Evolutionary conservation across 2,113 vertebrate genomes (phyloP).

Genomic region (Opisthocomus hoazin): DNA sequence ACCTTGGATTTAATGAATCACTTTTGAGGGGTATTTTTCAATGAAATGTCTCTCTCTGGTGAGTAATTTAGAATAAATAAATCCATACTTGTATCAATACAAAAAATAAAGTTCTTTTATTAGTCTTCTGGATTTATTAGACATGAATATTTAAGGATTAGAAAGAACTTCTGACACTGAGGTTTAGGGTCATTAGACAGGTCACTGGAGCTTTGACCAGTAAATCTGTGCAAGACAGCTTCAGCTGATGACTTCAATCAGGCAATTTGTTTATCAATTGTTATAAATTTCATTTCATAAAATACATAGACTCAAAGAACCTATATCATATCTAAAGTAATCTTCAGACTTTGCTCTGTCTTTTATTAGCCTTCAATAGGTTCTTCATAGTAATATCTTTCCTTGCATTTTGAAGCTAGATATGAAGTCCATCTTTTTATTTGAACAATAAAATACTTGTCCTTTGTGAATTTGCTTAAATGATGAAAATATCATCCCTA

Average conservation of each 20-base stretch:
- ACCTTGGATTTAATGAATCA: slow-evolving; percentile 66
- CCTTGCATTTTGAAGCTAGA: neutral
- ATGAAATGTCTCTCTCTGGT: slow-evolving; percentile 74
- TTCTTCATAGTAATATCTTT: neutral
- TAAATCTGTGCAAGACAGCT: slow-evolving; percentile 65
- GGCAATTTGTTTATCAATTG: slow-evolving; percentile 41
- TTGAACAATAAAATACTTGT: neutral
- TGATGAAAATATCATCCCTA: neutral
- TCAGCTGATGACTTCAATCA: slow-evolving; percentile 58
- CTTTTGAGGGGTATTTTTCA: slow-evolving; percentile 63
- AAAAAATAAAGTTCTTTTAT: slow-evolving; percentile 70
- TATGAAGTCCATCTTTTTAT: neutral
- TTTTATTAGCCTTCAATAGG: neutral
- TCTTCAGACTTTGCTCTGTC: neutral
- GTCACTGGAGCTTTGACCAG: slow-evolving; percentile 66
- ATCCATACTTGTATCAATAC: slow-evolving; percentile 77
- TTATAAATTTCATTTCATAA: neutral
- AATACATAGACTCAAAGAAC: neutral
- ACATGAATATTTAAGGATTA: slow-evolving; percentile 75
- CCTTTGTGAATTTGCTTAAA: neutral
- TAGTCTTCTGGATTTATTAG: slow-evolving; percentile 72
- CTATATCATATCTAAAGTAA: neutral
- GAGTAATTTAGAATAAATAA: slow-evolving; percentile 79
- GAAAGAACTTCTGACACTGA: slow-evolving; percentile 74
- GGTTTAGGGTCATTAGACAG: slow-evolving; percentile 78